Evolutionary conservation across 1,140 invertebrate species (phyloP), one percentile per base, ranked within the genome.

Genomic region (Meloidogyne chitwoodi): DNA sequence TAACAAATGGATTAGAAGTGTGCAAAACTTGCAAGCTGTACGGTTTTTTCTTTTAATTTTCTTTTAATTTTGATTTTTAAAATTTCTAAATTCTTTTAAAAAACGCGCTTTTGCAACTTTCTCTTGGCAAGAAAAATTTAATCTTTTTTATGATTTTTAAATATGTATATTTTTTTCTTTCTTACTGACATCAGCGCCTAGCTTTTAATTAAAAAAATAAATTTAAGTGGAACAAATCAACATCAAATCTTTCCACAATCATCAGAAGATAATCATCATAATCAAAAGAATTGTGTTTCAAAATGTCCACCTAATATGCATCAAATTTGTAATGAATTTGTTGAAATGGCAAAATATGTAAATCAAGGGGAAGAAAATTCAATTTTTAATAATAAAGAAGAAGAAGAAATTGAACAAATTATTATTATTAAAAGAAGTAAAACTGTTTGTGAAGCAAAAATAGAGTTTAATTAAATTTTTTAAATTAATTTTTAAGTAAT

Each of bases 1-100:
- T 34, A 22, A 78, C 71, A 10, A 78, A 81, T 38, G 77, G 68
- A 62, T 29, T 78, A 5, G 78, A 78, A 63, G n/a, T 78, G 4
- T 78, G 77, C 67, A 48, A 63, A n/a, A 78, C 78, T 0, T 78
- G 77, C 68, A 80, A 78, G 34, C 22, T 34, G 8, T 78, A 78
- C 62, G 62, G 77, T 78, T 41, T 26, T 64, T 79, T 75, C n/a
- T n/a, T n/a, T n/a, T n/a, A n/a, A n/a, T 22, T 44, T 12, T 11
- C 2, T 19, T 14, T 26, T n/a, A n/a, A n/a, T n/a, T n/a, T n/a
- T n/a, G n/a, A n/a, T n/a, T n/a, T n/a, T n/a, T n/a, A n/a, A n/a
- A n/a, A n/a, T n/a, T n/a, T n/a, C n/a, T n/a, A n/a, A n/a, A n/a
- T n/a, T n/a, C n/a, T n/a, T n/a, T n/a, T n/a, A n/a, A n/a, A n/a